A percentile compares a stretch with the other conserved stretches of the same genome.
These are phyloP conservation scores for Phrynosoma platyrhinos DNA, from an alignment of 2,113 vertebrate species.

Conservation along the genomic window DNA sequence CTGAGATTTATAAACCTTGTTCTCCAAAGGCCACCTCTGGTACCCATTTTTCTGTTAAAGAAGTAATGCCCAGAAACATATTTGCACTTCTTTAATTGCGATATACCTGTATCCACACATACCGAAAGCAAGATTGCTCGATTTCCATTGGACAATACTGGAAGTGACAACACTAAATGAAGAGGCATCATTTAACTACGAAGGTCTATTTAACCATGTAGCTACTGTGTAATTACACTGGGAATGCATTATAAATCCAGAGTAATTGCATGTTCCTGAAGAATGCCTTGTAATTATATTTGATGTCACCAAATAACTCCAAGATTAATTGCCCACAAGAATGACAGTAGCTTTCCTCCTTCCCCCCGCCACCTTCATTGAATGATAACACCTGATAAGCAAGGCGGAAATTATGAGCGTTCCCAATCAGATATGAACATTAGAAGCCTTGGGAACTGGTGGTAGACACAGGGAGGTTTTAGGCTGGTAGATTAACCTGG, in stretches of 20 bases:
- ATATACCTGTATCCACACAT: background rate
- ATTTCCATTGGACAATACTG: constrained; percentile 1
- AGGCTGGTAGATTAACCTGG: background rate
- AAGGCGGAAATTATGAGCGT: background rate
- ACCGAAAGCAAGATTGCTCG: background rate
- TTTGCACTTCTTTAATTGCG: no score
- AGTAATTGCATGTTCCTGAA: constrained; percentile 2
- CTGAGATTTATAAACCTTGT: no score
- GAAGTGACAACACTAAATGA: constrained; percentile 6
- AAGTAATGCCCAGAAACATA: no score
- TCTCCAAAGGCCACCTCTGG: no score
- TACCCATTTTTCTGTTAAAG: no score
- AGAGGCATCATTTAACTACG: background rate
- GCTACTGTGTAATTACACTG: constrained; percentile 25
- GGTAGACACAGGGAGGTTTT: background rate
- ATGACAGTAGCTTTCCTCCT: background rate
- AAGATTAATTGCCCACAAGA: constrained; percentile 2
- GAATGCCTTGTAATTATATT: constrained; percentile 24
- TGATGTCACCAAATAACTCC: constrained; percentile 25
- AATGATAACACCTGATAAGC: background rate
- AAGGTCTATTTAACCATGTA: background rate
- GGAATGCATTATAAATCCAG: constrained; percentile 17
- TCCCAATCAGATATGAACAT: background rate
- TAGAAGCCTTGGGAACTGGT: background rate
- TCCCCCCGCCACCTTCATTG: background rate